Evolutionary conservation across 2,797 vertebrate genomes (phyloP).

Genomic region (Lates japonicus): DNA sequence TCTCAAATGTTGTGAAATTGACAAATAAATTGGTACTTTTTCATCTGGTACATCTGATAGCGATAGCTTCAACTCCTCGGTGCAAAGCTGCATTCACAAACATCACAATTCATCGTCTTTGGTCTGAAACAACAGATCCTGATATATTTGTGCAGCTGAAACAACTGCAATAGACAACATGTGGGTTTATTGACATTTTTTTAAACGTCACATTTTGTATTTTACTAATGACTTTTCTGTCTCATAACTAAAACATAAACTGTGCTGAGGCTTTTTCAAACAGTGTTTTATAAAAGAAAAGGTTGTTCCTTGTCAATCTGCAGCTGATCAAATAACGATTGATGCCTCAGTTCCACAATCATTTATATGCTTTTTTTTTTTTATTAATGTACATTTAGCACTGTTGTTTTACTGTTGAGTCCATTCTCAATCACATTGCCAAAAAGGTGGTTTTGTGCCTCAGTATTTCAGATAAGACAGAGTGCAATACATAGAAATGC

Average conservation of each 20-base stretch:
- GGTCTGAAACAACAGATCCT: slow-evolving; percentile 6
- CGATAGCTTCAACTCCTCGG: background rate
- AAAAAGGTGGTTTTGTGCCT: slow-evolving; percentile 44
- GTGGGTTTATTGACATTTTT: slow-evolving; percentile 22
- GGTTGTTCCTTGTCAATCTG: slow-evolving; percentile 7
- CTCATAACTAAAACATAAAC: slow-evolving; percentile 12
- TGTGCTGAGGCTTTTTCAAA: slow-evolving; percentile 26
- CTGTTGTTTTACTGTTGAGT: slow-evolving; percentile 25
- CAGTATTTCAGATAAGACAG: slow-evolving; percentile 47
- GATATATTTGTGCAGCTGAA: too few relatives aligned
- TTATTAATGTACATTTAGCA: background rate
- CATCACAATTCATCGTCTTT: background rate
- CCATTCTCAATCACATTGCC: slow-evolving; percentile 26
- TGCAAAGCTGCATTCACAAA: background rate
- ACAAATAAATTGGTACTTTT: background rate
- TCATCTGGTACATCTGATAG: background rate
- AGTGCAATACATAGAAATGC: slow-evolving; percentile 47
- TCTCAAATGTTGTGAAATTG: background rate
- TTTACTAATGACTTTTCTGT: slow-evolving; percentile 49
- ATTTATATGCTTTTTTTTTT: slow-evolving; percentile 24
- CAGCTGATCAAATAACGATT: slow-evolving; percentile 21
- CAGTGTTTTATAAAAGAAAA: slow-evolving; percentile 9
- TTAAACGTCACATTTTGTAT: slow-evolving; percentile 54
- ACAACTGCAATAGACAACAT: slow-evolving; percentile 12
- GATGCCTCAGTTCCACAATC: slow-evolving; percentile 27